phyloP scores from a whole-genome alignment of 2,888 invertebrate species.

The Spisula subtruncata region DNA sequence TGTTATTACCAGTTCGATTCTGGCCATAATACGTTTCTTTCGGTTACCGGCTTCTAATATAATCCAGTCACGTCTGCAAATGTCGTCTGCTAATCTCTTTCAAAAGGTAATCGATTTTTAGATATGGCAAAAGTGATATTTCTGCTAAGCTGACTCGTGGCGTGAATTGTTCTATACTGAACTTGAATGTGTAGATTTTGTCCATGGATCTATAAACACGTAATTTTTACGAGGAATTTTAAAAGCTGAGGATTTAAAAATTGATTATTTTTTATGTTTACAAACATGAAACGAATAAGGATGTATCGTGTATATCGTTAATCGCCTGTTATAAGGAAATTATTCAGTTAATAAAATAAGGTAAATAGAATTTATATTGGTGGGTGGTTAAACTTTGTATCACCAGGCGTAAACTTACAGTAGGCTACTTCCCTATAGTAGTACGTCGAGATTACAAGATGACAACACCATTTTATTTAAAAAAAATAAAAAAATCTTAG shows the following conservation, averaged over 20 bases:
- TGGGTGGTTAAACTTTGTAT: too few species aligned
- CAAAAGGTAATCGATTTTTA: constrained; percentile 60
- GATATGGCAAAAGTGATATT: constrained; percentile 49
- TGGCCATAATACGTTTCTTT: constrained; percentile 25
- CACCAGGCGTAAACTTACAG: too few species aligned
- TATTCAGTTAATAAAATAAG: too few species aligned
- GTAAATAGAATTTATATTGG: too few species aligned
- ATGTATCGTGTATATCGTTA: background rate
- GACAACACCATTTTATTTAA: background rate
- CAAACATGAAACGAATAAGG: background rate
- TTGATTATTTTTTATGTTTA: background rate
- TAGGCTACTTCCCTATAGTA: too few species aligned
- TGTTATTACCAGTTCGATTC: constrained; percentile 19
- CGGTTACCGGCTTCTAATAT: constrained; percentile 39
- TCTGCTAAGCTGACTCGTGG: background rate
- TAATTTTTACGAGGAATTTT: background rate
- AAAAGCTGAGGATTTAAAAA: background rate
- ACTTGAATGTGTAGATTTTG: background rate
- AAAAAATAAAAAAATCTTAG: too few species aligned
- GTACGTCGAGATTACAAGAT: background rate
- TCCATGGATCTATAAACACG: background rate
- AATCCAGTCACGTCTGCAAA: constrained; percentile 46
- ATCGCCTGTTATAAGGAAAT: background rate
- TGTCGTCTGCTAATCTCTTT: constrained; percentile 60
- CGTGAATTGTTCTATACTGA: background rate